These are phyloP conservation scores for Pollenia griseotomentosa DNA, from an alignment of 2,888 invertebrate genomes.

Conservation along the genomic window DNA sequence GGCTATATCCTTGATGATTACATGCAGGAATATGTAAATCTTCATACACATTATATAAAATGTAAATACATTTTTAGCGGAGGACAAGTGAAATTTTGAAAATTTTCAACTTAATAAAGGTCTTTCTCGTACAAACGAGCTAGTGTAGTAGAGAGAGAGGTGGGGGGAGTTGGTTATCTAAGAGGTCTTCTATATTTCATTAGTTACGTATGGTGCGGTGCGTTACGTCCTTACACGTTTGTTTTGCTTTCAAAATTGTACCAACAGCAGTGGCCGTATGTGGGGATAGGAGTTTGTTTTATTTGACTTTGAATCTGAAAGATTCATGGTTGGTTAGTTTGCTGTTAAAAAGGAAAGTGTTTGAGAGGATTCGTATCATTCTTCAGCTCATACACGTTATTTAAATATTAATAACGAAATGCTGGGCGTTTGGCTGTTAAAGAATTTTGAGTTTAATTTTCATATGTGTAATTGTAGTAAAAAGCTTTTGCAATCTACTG, in stretches of 20 bases:
- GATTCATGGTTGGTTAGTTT: constrained; percentile 70
- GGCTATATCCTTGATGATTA: constrained; percentile 57
- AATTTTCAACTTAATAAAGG: constrained; percentile 47
- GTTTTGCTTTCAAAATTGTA: neutral
- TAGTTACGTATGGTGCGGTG: constrained; percentile 12
- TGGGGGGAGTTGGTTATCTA: constrained; percentile 49
- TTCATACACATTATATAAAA: neutral
- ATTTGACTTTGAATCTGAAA: constrained; percentile 57
- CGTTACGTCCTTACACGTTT: constrained; percentile 9
- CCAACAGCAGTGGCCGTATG: too few species aligned
- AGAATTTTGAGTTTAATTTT: constrained; percentile 44
- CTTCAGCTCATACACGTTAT: constrained; percentile 33
- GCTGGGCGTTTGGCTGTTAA: constrained; percentile 21
- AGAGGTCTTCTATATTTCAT: constrained; percentile 63
- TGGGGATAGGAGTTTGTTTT: constrained; percentile 33
- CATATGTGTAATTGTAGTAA: constrained; percentile 67
- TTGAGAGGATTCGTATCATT: constrained; percentile 3
- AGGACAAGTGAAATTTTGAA: constrained; percentile 61
- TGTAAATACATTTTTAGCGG: constrained; percentile 58
- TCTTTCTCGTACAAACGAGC: neutral
- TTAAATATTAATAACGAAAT: constrained; percentile 70
- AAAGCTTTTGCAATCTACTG: constrained; percentile 55
- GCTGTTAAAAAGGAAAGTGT: constrained; percentile 43
- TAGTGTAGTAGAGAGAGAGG: neutral
- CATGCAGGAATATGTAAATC: constrained; percentile 39